Conservation (phyloP, 2,888 invertebrate genomes). For the Fragum sueziense region DNA sequence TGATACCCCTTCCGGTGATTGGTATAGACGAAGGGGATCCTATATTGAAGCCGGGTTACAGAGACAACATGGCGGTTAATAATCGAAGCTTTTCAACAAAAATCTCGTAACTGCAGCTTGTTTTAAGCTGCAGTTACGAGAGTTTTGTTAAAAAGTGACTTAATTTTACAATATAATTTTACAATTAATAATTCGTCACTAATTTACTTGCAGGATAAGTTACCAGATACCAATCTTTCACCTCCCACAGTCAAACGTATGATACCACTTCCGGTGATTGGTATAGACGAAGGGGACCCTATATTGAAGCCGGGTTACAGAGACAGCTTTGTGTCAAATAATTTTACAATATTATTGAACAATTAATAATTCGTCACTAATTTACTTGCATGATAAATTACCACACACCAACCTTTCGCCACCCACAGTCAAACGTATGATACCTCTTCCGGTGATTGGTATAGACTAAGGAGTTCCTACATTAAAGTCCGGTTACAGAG, state of each 20-base stretch:
- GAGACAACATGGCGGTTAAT: conserved; percentile 51
- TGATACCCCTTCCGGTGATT: conserved; percentile 64
- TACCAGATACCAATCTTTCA: conserved; percentile 63
- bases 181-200: too few relatives aligned
- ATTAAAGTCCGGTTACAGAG: conserved; percentile 33
- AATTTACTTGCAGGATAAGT: conserved; percentile 56
- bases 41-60: conserved; percentile 37
- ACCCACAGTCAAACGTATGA: conserved; percentile 63
- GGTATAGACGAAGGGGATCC: conserved; percentile 42
- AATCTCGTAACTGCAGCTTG: too few relatives aligned
- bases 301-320: conserved; percentile 38
- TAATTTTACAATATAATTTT: too few relatives aligned
- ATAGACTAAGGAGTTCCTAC: conserved; percentile 45
- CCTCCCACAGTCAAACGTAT: conserved; percentile 64
- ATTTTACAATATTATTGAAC: too few relatives aligned
- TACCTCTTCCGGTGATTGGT: conserved; percentile 62
- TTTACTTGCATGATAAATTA: conserved; percentile 56
- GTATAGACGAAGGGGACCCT: conserved; percentile 44
- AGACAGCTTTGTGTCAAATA: conserved; percentile 45
- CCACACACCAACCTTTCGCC: conserved; percentile 64
- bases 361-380: not conserved
- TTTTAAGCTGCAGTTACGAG: too few relatives aligned
- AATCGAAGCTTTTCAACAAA: too few relatives aligned
- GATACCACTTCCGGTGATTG: conserved; percentile 64
- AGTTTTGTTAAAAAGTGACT: too few relatives aligned